phyloP scores from a whole-genome alignment of 2,888 invertebrate genomes.

The Stratiomys singularior region DNA sequence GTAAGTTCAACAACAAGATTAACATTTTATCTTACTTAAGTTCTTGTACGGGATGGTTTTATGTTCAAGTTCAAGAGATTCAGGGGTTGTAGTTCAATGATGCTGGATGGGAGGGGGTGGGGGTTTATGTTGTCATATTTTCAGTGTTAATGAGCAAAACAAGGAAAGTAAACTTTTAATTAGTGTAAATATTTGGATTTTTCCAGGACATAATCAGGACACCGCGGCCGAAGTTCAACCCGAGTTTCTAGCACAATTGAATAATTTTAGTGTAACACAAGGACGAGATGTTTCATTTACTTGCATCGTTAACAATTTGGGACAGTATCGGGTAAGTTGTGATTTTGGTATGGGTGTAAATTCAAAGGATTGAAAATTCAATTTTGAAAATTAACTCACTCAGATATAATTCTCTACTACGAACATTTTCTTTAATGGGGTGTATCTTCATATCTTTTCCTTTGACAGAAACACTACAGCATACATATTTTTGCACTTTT shows the following conservation, averaged over 20 bases:
- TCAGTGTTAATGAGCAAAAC: background rate
- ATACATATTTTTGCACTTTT: too few relatives aligned
- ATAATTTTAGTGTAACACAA: constrained; percentile 87
- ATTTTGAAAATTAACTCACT: too few relatives aligned
- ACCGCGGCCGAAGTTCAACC: constrained; percentile 75
- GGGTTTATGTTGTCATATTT: background rate
- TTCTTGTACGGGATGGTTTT: too few relatives aligned
- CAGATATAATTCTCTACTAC: too few relatives aligned
- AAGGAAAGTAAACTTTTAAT: constrained; percentile 19
- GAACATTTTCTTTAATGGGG: too few relatives aligned
- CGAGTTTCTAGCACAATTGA: constrained; percentile 84
- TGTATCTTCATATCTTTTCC: too few relatives aligned
- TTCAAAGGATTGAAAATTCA: too few relatives aligned
- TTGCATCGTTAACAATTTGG: constrained; percentile 90
- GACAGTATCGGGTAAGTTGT: constrained; percentile 80
- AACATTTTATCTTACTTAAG: too few relatives aligned
- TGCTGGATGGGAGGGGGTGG: too few relatives aligned
- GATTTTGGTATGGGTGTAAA: too few relatives aligned
- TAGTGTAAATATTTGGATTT: constrained; percentile 45
- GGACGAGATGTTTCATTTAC: constrained; percentile 90
- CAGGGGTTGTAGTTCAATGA: background rate
- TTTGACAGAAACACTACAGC: too few relatives aligned
- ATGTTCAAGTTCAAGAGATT: background rate
- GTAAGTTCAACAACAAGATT: constrained; percentile 27
- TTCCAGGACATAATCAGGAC: constrained; percentile 77